Evolutionary conservation across 1,140 invertebrate species (phyloP), one percentile per base, ranked within the genome.

Genomic region (Drosophila trapezifrons): DNA sequence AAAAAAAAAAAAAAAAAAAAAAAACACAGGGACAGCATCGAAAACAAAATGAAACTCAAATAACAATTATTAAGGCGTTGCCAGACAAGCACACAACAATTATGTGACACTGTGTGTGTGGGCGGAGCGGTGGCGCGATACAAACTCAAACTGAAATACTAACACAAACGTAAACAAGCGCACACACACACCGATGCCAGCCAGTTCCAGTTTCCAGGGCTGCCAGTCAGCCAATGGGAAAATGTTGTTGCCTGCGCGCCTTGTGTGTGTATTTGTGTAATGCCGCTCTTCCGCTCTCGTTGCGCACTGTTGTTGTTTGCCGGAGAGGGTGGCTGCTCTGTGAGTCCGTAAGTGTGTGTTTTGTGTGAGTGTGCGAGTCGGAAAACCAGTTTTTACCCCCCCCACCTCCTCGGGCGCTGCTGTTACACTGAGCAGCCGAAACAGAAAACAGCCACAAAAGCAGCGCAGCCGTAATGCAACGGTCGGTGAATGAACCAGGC

Each of bases 11-110:
- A n/a, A n/a, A n/a, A n/a, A n/a, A n/a, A n/a, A n/a, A n/a, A n/a
- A n/a, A n/a, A n/a, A n/a, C n/a, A n/a, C n/a, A n/a, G n/a, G 18
- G 46, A 54, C 27, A 59, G 51, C 70, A 56, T 47, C 37, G 63
- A 71, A 80, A 80, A 76, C 76, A 89, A 91, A 91, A 91, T 78
- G 84, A 78, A 89, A 90, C 84, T 91, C 84, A 91, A 91, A 91
- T 86, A 90, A 90, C 85, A 91, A 91, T 91, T 90, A 90, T 91
- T 81, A 91, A 91, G 90, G 90, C 90, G 90, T 91, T 91, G 80
- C 90, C 90, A 91, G 90, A 91, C 90, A 70, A 72, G 70, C 89
- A 87, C 84, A 87, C 76, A 89, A 89, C 83, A 86, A 86, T 86
- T 89, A 80, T 80, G 69, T 64, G 74, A 46, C 58, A 47, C 71